Evolutionary conservation across 2,888 invertebrate species (phyloP).

Genomic region (Harpalus rufipes): DNA sequence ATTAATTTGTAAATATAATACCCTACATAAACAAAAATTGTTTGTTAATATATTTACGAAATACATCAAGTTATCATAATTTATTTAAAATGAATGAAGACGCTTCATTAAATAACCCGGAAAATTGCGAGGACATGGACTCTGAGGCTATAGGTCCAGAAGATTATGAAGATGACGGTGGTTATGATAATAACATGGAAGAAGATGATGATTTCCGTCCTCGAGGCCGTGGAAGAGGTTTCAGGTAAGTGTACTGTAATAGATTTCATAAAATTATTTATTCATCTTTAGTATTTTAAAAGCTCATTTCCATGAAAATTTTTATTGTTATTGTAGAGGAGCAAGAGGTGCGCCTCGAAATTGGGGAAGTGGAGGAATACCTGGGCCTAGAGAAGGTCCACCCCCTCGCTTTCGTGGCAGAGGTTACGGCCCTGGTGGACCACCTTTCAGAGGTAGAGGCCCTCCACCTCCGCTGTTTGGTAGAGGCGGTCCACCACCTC

Average conservation of each 20-base stretch:
- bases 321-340: slow-evolving; percentile 71
- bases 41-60: slow-evolving; percentile 20
- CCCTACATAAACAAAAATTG: slow-evolving; percentile 9
- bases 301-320: no score
- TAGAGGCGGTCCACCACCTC: slow-evolving; percentile 78
- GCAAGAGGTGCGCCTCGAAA: slow-evolving; percentile 77
- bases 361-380: slow-evolving; percentile 71
- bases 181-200: slow-evolving; percentile 74
- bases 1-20: slow-evolving; percentile 29
- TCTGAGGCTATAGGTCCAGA: slow-evolving; percentile 43
- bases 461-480: slow-evolving; percentile 79
- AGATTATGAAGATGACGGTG: slow-evolving; percentile 63
- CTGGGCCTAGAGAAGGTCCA: slow-evolving; percentile 77
- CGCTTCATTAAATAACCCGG: slow-evolving; percentile 28
- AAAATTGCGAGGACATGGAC: slow-evolving; percentile 62
- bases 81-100: slow-evolving; percentile 50
- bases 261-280: no score
- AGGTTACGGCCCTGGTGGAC: slow-evolving; percentile 81
- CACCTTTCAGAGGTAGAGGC: slow-evolving; percentile 76
- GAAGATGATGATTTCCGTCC: slow-evolving; percentile 78
- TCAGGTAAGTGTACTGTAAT: slow-evolving; percentile 75
- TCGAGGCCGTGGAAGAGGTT: slow-evolving; percentile 77
- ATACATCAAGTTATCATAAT: slow-evolving; percentile 1
- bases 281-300: no score
- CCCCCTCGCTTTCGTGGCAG: slow-evolving; percentile 85